A percentile compares a stretch with the other conserved stretches of the same genome.
Conservation (phyloP, 2,888 invertebrate genomes). For the Oscheius sp. region DNA sequence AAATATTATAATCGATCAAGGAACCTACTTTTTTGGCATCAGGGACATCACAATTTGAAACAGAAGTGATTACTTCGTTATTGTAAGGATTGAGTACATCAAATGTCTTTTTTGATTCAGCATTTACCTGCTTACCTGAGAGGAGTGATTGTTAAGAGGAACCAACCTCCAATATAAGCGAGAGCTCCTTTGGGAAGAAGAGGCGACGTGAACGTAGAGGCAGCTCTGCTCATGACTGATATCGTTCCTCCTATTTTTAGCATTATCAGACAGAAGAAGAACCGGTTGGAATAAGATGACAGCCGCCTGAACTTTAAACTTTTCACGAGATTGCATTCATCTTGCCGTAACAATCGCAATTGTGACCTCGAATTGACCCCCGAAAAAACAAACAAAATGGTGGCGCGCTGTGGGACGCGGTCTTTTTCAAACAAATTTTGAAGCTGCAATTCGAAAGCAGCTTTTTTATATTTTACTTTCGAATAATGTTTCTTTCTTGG, state of each 20-base stretch:
- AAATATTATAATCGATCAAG: not conserved
- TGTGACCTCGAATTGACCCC: not conserved
- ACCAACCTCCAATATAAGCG: conserved; percentile 63
- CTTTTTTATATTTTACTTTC: not conserved
- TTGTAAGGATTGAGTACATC: conserved; percentile 64
- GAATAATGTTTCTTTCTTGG: not conserved
- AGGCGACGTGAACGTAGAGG: conserved; percentile 17
- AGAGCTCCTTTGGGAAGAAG: conserved; percentile 63
- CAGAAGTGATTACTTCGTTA: conserved; percentile 51
- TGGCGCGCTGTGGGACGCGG: not conserved
- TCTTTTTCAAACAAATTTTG: not conserved
- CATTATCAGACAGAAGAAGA: not conserved
- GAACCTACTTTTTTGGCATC: conserved; percentile 60
- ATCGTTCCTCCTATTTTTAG: conserved; percentile 22
- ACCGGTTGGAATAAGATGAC: conserved; percentile 6
- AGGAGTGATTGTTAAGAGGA: not conserved
- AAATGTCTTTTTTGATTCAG: conserved; percentile 53
- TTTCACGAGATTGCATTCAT: conserved; percentile 17
- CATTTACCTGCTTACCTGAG: conserved; percentile 46
- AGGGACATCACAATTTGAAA: conserved; percentile 60
- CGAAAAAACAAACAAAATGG: not conserved
- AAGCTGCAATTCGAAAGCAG: not conserved
- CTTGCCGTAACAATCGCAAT: conserved; percentile 1
- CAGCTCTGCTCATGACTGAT: conserved; percentile 16
- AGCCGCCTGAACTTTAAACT: conserved; percentile 27